A percentile compares a stretch with the other conserved stretches of the same genome.
Evolutionary conservation across 1,140 invertebrate species (phyloP).

Genomic region (Charaxes varanes): DNA sequence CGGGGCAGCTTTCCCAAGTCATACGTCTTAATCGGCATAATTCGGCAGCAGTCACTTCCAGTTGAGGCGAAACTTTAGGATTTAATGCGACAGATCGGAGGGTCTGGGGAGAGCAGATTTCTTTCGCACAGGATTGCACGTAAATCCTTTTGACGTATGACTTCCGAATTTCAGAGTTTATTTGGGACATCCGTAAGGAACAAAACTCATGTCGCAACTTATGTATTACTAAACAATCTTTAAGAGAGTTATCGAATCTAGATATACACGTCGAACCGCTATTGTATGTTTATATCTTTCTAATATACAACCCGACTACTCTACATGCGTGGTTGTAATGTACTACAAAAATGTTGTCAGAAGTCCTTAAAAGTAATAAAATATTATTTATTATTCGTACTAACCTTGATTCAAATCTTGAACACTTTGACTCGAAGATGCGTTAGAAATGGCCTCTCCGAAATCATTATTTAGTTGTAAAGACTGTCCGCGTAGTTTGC

Average conservation of each 20-base stretch:
- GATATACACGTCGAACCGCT: no score
- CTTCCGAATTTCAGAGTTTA: no score
- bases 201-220: no score
- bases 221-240: no score
- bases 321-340: no score
- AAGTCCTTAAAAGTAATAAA: no score
- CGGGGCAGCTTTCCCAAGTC: slow-evolving; percentile 47
- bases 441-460: slow-evolving; percentile 81
- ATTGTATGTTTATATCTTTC: no score
- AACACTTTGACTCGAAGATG: slow-evolving; percentile 85
- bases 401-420: slow-evolving; percentile 80
- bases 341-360: no score
- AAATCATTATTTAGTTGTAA: slow-evolving; percentile 63
- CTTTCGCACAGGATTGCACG: slow-evolving; percentile 28
- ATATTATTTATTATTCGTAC: no score
- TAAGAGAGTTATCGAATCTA: no score
- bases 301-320: no score
- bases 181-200: no score
- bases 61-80: slow-evolving; percentile 37
- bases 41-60: slow-evolving; percentile 48
- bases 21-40: slow-evolving; percentile 73
- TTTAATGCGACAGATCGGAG: slow-evolving; percentile 53
- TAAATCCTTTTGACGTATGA: slow-evolving; percentile 43
- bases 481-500: slow-evolving; percentile 77
- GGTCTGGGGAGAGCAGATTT: slow-evolving; percentile 33